Percentiles rank a stretch among this genome's conserved stretches.
These are phyloP conservation scores for Uria lomvia DNA, from an alignment of 2,113 vertebrate genomes.

Conservation along the genomic window DNA sequence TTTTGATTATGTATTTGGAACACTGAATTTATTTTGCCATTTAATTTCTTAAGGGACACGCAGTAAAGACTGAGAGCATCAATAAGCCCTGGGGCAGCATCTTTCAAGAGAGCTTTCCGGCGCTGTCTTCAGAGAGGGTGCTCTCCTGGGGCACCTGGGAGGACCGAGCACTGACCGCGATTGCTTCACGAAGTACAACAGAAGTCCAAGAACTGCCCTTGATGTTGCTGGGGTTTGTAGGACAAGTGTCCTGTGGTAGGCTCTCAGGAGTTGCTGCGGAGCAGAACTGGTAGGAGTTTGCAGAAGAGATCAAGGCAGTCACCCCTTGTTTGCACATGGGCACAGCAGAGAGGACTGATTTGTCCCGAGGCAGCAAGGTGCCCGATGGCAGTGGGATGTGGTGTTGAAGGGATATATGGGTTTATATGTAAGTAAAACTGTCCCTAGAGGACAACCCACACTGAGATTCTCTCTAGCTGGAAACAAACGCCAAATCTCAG, in stretches of 20 bases:
- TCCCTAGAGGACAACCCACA: background rate
- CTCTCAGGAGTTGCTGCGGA: background rate
- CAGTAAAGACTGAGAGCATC: background rate
- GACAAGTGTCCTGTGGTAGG: too few relatives aligned
- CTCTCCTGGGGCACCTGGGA: background rate
- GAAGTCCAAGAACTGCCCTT: background rate
- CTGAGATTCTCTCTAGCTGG: background rate
- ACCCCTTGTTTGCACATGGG: background rate
- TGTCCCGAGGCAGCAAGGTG: background rate
- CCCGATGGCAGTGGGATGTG: background rate
- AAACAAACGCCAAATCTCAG: background rate
- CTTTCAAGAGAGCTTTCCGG: background rate
- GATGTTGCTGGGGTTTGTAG: background rate
- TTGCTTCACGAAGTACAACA: background rate
- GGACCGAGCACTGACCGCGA: background rate
- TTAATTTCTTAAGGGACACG: background rate
- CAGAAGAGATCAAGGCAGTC: background rate
- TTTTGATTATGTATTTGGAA: background rate
- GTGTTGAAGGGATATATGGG: background rate
- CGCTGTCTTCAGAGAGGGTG: background rate
- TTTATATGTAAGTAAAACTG: background rate
- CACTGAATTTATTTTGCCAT: background rate
- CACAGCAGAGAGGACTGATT: background rate
- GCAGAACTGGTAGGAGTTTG: background rate
- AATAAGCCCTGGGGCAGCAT: background rate